Evolutionary conservation across 2,888 invertebrate genomes (phyloP).

Genomic region (Siphonodentalium dalli): DNA sequence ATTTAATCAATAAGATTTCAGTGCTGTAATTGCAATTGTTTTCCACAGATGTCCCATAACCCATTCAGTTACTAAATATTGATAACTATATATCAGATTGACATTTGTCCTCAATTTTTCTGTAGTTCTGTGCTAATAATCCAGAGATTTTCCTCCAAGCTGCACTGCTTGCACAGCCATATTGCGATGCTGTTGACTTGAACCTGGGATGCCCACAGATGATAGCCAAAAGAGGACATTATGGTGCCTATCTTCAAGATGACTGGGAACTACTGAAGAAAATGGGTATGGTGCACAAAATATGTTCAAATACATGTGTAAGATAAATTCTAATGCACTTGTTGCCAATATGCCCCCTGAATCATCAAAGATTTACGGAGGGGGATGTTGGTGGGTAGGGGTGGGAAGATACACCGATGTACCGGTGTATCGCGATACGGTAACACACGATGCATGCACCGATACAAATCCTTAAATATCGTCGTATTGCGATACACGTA

Average conservation of each 20-base stretch:
- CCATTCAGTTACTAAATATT: neutral
- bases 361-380: too few species aligned
- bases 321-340: too few species aligned
- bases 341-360: too few species aligned
- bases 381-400: too few species aligned
- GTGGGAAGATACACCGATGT: too few species aligned
- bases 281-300: conserved; percentile 81
- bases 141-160: conserved; percentile 86
- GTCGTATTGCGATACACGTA: too few species aligned
- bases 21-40: neutral
- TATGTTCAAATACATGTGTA: too few species aligned
- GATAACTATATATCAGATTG: neutral
- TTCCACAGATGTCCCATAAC: too few species aligned
- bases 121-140: conserved; percentile 96
- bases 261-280: conserved; percentile 86
- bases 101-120: conserved; percentile 21
- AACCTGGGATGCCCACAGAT: conserved; percentile 98
- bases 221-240: conserved; percentile 94
- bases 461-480: too few species aligned
- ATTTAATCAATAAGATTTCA: neutral
- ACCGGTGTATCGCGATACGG: too few species aligned
- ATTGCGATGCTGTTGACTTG: conserved; percentile 94
- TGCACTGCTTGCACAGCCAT: conserved; percentile 81
- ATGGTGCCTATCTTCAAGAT: conserved; percentile 95
- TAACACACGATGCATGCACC: too few species aligned